Conservation (phyloP, 1,140 invertebrate genomes). For the Cylas formicarius region DNA sequence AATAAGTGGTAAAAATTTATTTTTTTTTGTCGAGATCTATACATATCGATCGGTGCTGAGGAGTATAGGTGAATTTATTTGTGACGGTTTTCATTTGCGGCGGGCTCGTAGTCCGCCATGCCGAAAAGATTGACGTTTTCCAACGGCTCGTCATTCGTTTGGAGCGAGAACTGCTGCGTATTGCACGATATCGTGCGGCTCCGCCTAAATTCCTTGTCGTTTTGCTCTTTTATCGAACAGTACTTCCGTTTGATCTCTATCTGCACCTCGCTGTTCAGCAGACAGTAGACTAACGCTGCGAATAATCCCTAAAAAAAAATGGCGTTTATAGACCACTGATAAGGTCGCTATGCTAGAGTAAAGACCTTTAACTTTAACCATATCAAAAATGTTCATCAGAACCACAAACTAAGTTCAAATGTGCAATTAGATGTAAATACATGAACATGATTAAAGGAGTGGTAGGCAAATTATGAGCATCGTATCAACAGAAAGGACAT, state of each 20-base stretch:
- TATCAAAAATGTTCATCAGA: too few species aligned
- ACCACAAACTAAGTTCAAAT: too few species aligned
- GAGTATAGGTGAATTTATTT: too few species aligned
- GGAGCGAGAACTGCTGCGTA: slow-evolving; percentile 22
- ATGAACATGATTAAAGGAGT: too few species aligned
- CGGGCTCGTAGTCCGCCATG: slow-evolving; percentile 12
- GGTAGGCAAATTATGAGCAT: too few species aligned
- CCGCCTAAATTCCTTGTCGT: slow-evolving; percentile 22
- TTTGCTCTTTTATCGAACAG: slow-evolving; percentile 24
- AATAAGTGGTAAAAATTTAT: too few species aligned
- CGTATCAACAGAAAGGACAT: too few species aligned
- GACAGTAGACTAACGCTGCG: slow-evolving; percentile 77
- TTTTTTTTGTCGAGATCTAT: too few species aligned
- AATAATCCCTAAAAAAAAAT: slow-evolving; percentile 70
- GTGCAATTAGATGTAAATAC: too few species aligned
- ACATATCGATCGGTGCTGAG: too few species aligned
- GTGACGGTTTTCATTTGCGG: too few species aligned
- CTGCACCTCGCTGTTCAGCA: slow-evolving; percentile 77
- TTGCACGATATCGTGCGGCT: slow-evolving; percentile 27
- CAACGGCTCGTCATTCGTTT: slow-evolving; percentile 16
- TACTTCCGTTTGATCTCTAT: slow-evolving; percentile 35
- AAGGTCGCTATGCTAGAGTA: not conserved
- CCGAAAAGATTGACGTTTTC: slow-evolving; percentile 20
- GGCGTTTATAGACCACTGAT: not conserved
- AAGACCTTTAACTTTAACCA: slow-evolving; percentile 3